phyloP scores from a whole-genome alignment of 92 coral and sea anemone species.

The Epizoanthus rinbou region DNA sequence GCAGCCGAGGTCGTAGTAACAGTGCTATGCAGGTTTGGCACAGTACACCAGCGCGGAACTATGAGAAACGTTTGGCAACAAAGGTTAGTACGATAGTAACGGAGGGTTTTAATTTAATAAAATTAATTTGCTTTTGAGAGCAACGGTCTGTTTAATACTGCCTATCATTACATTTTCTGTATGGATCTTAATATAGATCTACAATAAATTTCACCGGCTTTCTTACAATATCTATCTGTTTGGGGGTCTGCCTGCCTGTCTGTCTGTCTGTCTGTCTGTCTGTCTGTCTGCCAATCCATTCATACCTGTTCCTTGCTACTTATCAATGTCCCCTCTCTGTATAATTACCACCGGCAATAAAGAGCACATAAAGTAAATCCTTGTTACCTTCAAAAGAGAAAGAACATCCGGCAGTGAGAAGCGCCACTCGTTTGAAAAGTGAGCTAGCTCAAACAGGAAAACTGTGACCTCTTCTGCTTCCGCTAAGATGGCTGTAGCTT shows the following conservation, averaged over 20 bases:
- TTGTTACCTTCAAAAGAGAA: slow-evolving; percentile 62
- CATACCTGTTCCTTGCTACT: too few species aligned
- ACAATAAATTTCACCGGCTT: too few species aligned
- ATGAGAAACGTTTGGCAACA: neutral
- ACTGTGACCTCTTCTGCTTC: slow-evolving; percentile 96
- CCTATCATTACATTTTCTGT: neutral
- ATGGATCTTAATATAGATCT: too few species aligned
- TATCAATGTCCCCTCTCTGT: too few species aligned
- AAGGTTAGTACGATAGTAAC: neutral
- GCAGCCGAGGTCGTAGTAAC: slow-evolving; percentile 88
- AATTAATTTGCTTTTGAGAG: neutral
- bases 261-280: too few species aligned
- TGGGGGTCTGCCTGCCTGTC: neutral
- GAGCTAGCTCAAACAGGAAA: slow-evolving; percentile 84
- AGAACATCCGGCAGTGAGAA: slow-evolving; percentile 88
- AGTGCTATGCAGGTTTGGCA: slow-evolving; percentile 94
- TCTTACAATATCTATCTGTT: neutral
- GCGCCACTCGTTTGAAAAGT: slow-evolving; percentile 87
- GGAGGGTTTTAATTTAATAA: neutral
- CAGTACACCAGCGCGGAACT: slow-evolving; percentile 79
- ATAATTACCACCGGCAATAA: neutral
- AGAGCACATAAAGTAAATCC: neutral
- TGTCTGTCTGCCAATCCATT: too few species aligned
- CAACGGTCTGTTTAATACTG: neutral
- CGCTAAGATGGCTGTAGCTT: slow-evolving; percentile 63